Evolutionary conservation across 2,113 vertebrate genomes (phyloP).

Genomic region (Catagonus wagneri): DNA sequence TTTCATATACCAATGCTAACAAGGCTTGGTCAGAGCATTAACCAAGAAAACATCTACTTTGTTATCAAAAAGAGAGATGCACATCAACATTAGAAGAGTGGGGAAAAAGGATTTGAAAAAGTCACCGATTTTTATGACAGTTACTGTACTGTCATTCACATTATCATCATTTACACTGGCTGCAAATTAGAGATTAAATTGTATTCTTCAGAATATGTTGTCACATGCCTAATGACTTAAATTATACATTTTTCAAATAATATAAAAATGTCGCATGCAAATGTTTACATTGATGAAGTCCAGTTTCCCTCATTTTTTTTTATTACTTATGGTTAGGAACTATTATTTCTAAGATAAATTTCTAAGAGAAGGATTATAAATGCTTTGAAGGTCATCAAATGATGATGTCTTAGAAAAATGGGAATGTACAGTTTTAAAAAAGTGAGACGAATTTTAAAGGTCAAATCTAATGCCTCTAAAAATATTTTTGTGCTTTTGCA

Average conservation of each 20-base stretch:
- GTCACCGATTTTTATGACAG: not conserved
- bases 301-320: not conserved
- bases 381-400: slow-evolving; percentile 52
- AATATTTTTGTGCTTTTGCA: not conserved
- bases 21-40: not conserved
- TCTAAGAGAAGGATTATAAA: not conserved
- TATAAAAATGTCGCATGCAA: not conserved
- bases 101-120: not conserved
- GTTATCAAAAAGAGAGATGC: not conserved
- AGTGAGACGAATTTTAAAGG: not conserved
- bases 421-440: not conserved
- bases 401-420: slow-evolving; percentile 23
- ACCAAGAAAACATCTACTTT: not conserved
- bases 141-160: not conserved
- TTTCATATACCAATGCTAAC: not conserved
- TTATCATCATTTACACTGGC: slow-evolving; percentile 1
- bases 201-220: not conserved
- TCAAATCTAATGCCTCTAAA: not conserved
- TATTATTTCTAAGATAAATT: slow-evolving; percentile 13
- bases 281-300: not conserved
- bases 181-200: slow-evolving; percentile 19
- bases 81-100: not conserved
- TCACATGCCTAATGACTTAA: not conserved
- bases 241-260: slow-evolving; percentile 10
- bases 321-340: too few species aligned